These are phyloP conservation scores for Pectinophora gossypiella DNA, from an alignment of 1,140 invertebrate species.

Conservation along the genomic window DNA sequence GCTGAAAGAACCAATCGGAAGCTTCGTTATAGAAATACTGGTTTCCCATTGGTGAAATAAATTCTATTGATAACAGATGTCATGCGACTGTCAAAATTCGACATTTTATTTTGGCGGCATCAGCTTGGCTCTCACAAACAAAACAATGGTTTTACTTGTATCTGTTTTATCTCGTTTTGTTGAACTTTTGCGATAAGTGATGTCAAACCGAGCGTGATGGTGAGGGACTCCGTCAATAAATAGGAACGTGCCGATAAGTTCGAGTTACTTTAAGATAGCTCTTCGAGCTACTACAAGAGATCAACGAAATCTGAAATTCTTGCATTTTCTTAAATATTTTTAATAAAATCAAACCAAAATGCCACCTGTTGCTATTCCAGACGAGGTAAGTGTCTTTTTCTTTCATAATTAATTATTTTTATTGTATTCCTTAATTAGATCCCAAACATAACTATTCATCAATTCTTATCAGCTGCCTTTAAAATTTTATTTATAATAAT, in stretches of 20 bases:
- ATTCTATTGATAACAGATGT: background rate
- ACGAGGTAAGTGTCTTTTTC: conserved; percentile 48
- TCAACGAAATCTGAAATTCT: no score
- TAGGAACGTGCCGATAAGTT: conserved; percentile 27
- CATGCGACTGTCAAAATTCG: background rate
- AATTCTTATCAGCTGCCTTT: background rate
- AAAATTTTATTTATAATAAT: no score
- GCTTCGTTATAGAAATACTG: no score
- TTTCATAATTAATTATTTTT: background rate
- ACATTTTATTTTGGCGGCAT: background rate
- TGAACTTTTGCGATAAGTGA: conserved; percentile 27
- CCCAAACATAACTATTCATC: background rate
- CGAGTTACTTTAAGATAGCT: conserved; percentile 41
- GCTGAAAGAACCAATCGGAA: background rate
- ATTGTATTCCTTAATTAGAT: background rate
- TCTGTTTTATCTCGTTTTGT: background rate
- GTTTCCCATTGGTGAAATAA: background rate
- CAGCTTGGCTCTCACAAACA: no score
- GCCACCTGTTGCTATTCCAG: conserved; percentile 63
- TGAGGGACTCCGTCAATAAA: conserved; percentile 36
- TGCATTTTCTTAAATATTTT: conserved; percentile 4
- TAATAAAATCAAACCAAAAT: conserved; percentile 28
- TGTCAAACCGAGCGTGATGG: conserved; percentile 38
- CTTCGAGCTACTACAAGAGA: no score
- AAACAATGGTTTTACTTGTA: conserved; percentile 12